These are phyloP conservation scores for Pristionchus entomophagus DNA, from an alignment of 2,888 invertebrate genomes.

Conservation along the genomic window DNA sequence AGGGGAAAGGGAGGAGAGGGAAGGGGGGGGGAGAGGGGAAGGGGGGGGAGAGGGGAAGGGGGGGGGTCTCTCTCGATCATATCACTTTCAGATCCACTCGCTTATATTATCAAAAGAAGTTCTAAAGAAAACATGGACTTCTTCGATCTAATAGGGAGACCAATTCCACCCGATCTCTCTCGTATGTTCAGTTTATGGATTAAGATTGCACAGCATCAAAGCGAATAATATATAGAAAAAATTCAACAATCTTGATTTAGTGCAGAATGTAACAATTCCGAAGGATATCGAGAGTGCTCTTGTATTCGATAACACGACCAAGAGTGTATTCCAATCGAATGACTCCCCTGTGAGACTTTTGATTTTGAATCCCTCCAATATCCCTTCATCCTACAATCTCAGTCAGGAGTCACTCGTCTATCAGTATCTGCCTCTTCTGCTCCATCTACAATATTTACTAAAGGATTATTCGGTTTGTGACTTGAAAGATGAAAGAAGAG, in stretches of 20 bases:
- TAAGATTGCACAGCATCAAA: too few relatives aligned
- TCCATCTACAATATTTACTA: neutral
- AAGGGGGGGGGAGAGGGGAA: too few relatives aligned
- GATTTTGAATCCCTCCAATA: neutral
- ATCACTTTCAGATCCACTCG: neutral
- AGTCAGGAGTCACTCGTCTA: conserved; percentile 36
- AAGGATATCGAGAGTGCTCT: conserved; percentile 39
- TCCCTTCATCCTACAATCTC: neutral
- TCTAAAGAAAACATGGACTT: conserved; percentile 25
- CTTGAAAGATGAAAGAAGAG: neutral
- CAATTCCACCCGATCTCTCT: conserved; percentile 1
- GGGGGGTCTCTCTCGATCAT: neutral
- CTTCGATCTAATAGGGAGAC: conserved; percentile 15
- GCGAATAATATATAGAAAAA: too few relatives aligned
- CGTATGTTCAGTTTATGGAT: neutral
- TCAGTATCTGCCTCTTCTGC: neutral
- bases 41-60: too few relatives aligned
- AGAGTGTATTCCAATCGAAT: conserved; percentile 6
- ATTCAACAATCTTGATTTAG: conserved; percentile 25
- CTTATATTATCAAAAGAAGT: conserved; percentile 24
- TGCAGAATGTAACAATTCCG: conserved; percentile 29
- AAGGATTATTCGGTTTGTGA: neutral
- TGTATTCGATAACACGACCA: conserved; percentile 40
- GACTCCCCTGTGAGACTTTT: conserved; percentile 1
- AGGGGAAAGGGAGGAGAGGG: too few relatives aligned